Evolutionary conservation across 2,888 invertebrate genomes (phyloP), one percentile per base, ranked within the genome.

Genomic region (Aradus depressus): DNA sequence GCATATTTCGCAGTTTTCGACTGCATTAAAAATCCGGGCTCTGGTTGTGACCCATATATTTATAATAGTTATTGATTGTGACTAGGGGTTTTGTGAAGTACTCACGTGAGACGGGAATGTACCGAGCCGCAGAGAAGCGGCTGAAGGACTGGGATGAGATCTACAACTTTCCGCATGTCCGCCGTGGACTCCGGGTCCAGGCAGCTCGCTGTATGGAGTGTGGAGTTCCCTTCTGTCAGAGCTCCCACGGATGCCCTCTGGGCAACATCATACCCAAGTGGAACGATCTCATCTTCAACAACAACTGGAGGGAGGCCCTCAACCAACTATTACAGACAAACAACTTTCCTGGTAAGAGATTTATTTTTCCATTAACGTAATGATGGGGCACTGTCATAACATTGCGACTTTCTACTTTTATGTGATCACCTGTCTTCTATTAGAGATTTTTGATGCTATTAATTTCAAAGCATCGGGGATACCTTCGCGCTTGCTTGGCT

Each of bases 221-320:
- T 68, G 97, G 97, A 21, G 93, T 98, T n/a, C 93, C 93, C 6
- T 93, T 95, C 74, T 98, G 98, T 66, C 91, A 92, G 66, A 89
- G 89, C 31, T 76, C 79, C 32, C 89, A 95, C 67, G 97, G 97
- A 42, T 98, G 97, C 66, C 97, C 97, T 1, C 76, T 98, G 32
- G 96, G 96, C 26, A 98, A 98, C 69, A 92, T 98, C 61, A 93
- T 98, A 60, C 98, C 98, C 48, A 95, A 95, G 72, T 98, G 96
- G 95, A 98, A 98, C 70, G 91, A 96, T 65, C 79, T 98, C 18
- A 77, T 98, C n/a, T 97, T 86, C 74, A 79, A 85, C 64, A 84
- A 81, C 43, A 86, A 93, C 65, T 98, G 97, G 97, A 77, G 80
- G 58, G 90, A 93, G 67, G 98, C 98, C 16, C 72, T 97, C 4